Conservation (phyloP, 2,888 invertebrate species). For the Macropis europaea region DNA sequence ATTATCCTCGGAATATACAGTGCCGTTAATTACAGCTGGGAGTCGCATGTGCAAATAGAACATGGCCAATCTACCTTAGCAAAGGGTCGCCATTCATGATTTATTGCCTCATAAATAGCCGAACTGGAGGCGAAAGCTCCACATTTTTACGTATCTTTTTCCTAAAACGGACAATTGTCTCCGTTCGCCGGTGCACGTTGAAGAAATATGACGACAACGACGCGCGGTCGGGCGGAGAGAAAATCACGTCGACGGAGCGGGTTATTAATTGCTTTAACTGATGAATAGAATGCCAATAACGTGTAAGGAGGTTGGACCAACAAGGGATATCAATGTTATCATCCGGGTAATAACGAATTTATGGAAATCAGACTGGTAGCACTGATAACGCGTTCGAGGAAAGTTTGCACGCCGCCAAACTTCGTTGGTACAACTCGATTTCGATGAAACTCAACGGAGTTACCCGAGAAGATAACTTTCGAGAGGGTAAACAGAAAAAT, state of each 20-base stretch:
- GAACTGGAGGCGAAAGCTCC: slow-evolving; percentile 12
- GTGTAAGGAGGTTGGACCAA: slow-evolving; percentile 2
- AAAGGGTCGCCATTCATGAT: slow-evolving; percentile 72
- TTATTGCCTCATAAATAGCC: slow-evolving; percentile 74
- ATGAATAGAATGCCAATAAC: slow-evolving; percentile 5
- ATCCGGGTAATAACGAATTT: slow-evolving; percentile 8
- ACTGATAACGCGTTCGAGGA: not conserved
- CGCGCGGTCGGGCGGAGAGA: no score
- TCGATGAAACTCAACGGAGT: not conserved
- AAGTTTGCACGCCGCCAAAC: not conserved
- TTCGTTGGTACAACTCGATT: slow-evolving; percentile 12
- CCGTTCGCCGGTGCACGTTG: not conserved
- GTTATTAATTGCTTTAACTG: slow-evolving; percentile 8
- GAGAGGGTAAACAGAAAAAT: slow-evolving; percentile 6
- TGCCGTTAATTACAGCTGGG: slow-evolving; percentile 72
- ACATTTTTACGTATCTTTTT: slow-evolving; percentile 10
- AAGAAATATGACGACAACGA: no score
- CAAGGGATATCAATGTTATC: slow-evolving; percentile 22
- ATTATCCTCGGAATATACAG: slow-evolving; percentile 79
- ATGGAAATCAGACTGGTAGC: slow-evolving; percentile 1
- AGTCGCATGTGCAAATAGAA: slow-evolving; percentile 67
- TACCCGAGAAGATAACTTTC: not conserved
- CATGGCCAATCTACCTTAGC: slow-evolving; percentile 76
- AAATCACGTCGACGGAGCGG: not conserved
- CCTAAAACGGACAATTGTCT: no score